phyloP scores from a whole-genome alignment of 2,797 vertebrate genomes.

The Peromyscus melanophrys region DNA sequence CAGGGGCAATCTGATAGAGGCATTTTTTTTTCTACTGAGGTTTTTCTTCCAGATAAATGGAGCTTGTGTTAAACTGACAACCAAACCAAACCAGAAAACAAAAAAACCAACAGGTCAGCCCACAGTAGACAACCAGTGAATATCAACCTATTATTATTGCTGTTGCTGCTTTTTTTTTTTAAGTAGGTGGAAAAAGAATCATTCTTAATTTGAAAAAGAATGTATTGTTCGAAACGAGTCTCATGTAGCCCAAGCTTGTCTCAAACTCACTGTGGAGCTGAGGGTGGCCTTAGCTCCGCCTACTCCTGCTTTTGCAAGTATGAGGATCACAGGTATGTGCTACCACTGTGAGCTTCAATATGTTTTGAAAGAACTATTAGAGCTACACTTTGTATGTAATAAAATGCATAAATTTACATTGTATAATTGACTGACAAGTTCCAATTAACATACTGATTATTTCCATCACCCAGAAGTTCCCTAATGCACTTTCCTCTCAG shows the following conservation, averaged over 20 bases:
- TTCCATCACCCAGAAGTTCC: neutral
- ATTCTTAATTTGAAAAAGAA: neutral
- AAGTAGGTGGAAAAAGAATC: neutral
- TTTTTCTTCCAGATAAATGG: neutral
- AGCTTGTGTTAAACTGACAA: neutral
- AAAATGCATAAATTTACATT: constrained; percentile 20
- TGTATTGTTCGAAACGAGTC: neutral
- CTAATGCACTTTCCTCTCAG: neutral
- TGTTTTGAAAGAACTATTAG: neutral
- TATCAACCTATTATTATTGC: neutral
- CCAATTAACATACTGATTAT: neutral
- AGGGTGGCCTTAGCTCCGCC: neutral
- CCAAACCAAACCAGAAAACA: neutral
- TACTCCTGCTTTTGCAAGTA: too few species aligned
- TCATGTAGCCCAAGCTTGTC: neutral
- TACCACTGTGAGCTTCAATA: neutral
- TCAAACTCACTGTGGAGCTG: neutral
- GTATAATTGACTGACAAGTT: neutral
- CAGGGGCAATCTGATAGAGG: neutral
- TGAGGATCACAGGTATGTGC: neutral
- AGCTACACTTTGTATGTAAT: neutral
- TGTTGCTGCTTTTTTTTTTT: neutral
- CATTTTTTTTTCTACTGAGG: neutral
- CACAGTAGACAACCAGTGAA: neutral
- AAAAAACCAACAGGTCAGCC: neutral